A percentile compares a stretch with the other conserved stretches of the same genome.
Conservation (phyloP, 2,113 vertebrate genomes). For the Leptobrachium ailaonicum region DNA sequence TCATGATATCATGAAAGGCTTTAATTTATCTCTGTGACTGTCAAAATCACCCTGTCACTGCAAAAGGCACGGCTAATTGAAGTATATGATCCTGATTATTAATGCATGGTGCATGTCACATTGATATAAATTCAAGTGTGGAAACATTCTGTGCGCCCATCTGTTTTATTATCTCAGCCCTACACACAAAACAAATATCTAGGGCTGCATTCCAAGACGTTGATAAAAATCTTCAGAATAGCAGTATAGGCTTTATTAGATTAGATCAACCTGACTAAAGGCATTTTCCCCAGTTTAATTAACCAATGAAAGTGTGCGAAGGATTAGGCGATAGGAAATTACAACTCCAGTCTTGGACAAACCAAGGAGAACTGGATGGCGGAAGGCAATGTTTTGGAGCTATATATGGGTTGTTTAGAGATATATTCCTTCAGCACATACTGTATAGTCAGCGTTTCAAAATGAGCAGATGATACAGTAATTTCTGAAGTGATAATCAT, state of each 20-base stretch:
- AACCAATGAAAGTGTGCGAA: slow-evolving; percentile 21
- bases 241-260: slow-evolving; percentile 4
- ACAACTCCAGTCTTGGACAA: background rate
- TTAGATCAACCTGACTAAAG: slow-evolving; percentile 15
- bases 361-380: no score
- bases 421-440: no score
- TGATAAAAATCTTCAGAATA: slow-evolving; percentile 2
- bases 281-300: slow-evolving; percentile 31
- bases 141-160: slow-evolving; percentile 28
- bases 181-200: accelerated
- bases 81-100: slow-evolving; percentile 48
- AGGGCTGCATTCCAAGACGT: slow-evolving; percentile 30
- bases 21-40: slow-evolving; percentile 6
- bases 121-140: slow-evolving; percentile 34
- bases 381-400: no score
- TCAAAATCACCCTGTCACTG: slow-evolving; percentile 9
- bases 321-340: background rate
- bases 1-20: slow-evolving; percentile 25
- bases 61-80: slow-evolving; percentile 33
- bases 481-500: no score
- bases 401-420: no score
- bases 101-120: slow-evolving; percentile 31
- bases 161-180: background rate
- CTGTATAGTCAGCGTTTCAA: no score
- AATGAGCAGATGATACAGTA: no score